Evolutionary conservation across 2,797 vertebrate genomes (phyloP).

Genomic region (Notolepis coatsorum): DNA sequence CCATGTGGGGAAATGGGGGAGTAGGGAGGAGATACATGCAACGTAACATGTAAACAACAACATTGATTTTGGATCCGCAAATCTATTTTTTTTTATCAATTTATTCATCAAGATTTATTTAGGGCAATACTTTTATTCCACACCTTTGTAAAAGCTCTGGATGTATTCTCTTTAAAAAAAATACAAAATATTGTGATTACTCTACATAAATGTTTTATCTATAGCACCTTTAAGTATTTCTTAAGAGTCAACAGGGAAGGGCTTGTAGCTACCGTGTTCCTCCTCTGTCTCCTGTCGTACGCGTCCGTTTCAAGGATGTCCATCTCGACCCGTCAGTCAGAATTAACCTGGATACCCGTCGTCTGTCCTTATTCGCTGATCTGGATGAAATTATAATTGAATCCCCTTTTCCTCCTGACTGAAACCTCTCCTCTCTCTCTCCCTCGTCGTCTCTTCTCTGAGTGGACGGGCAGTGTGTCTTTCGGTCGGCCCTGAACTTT

Average conservation of each 20-base stretch:
- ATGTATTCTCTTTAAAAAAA: too few relatives aligned
- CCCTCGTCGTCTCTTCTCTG: conserved; percentile 3
- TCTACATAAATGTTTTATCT: too few relatives aligned
- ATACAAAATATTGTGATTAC: too few relatives aligned
- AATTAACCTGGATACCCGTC: conserved; percentile 3
- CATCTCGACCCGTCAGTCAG: conserved; percentile 66
- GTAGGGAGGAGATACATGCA: too few relatives aligned
- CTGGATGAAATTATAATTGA: neutral
- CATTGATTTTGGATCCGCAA: too few relatives aligned
- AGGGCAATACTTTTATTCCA: too few relatives aligned
- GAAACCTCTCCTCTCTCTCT: neutral
- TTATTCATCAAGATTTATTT: too few relatives aligned
- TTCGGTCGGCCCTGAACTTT: conserved; percentile 71
- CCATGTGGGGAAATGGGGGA: too few relatives aligned
- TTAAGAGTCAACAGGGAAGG: neutral
- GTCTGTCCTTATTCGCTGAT: conserved; percentile 7
- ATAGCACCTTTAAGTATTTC: too few relatives aligned
- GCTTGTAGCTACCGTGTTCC: conserved; percentile 74
- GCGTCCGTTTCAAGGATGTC: conserved; percentile 84
- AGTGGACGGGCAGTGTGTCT: conserved; percentile 25
- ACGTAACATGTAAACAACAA: too few relatives aligned
- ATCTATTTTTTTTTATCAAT: too few relatives aligned
- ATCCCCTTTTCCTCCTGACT: neutral
- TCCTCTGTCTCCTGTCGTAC: conserved; percentile 76
- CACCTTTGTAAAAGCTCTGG: too few relatives aligned